phyloP scores from a whole-genome alignment of 2,113 vertebrate species.

The Casuarius casuarius region DNA sequence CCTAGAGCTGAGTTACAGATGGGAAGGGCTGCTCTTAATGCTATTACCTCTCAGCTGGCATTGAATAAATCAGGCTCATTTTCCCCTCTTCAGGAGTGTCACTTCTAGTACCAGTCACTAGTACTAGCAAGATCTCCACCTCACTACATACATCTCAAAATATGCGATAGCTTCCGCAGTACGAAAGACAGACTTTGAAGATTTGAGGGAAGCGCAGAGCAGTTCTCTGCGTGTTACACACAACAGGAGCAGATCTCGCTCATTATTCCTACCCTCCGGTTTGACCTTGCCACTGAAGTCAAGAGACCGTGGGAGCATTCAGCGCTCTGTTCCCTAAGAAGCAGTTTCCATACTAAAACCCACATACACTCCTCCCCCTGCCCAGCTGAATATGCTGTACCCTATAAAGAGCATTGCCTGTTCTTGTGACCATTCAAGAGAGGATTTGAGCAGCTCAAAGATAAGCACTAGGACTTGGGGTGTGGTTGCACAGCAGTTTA shows the following conservation, averaged over 20 bases:
- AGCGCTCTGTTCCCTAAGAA: not conserved
- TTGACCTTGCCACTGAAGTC: not conserved
- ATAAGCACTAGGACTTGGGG: conserved; percentile 26
- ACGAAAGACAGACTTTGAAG: not conserved
- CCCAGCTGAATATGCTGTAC: not conserved
- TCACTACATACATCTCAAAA: not conserved
- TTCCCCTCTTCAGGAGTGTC: not conserved
- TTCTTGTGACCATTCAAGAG: not conserved
- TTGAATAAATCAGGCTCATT: rapidly evolving
- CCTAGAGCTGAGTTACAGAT: not conserved
- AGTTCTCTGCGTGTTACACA: not conserved
- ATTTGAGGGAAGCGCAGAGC: not conserved
- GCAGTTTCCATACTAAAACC: not conserved
- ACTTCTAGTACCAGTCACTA: not conserved
- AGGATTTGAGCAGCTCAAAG: conserved; percentile 7
- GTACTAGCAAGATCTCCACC: not conserved
- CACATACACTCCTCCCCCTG: rapidly evolving
- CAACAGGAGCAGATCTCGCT: rapidly evolving
- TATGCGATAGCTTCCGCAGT: rapidly evolving
- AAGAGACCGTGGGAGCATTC: not conserved
- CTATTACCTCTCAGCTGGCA: not conserved
- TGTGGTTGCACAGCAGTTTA: not conserved
- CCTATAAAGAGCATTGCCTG: not conserved
- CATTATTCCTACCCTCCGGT: not conserved
- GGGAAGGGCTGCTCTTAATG: not conserved